Conservation (phyloP, 1,140 invertebrate genomes). For the Diorhabda carinulata region DNA sequence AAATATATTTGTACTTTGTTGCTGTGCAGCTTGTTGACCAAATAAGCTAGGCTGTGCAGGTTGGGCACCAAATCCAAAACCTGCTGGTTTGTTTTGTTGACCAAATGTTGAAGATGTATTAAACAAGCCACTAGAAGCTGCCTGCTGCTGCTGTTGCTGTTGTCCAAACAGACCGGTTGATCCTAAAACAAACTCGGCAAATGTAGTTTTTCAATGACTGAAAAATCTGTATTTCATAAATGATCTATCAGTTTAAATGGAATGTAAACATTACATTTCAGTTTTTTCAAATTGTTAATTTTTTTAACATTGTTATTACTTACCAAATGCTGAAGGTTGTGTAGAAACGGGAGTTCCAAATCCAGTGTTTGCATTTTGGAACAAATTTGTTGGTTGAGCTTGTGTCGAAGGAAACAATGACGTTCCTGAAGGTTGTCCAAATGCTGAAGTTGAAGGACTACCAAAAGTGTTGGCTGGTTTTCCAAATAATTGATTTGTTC, state of each 20-base stretch:
- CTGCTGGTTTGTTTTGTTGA: conserved; percentile 55
- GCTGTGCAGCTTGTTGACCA: conserved; percentile 25
- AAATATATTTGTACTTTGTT: conserved; percentile 41
- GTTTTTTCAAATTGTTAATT: no score
- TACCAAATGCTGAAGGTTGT: conserved; percentile 46
- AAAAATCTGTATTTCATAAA: no score
- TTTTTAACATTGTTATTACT: conserved; percentile 23
- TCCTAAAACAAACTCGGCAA: conserved; percentile 17
- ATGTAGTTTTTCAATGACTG: no score
- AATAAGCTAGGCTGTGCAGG: conserved; percentile 15
- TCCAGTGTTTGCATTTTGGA: conserved; percentile 21
- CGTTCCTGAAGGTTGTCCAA: conserved; percentile 51
- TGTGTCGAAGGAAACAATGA: conserved; percentile 25
- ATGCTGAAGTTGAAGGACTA: conserved; percentile 49
- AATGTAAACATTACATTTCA: no score
- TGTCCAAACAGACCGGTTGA: conserved; percentile 38
- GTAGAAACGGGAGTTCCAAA: conserved; percentile 28
- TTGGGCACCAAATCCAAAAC: conserved; percentile 53
- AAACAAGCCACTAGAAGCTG: conserved; percentile 53
- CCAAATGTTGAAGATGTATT: conserved; percentile 58
- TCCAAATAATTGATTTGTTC: conserved; percentile 34
- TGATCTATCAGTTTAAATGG: no score
- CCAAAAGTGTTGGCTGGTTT: conserved; percentile 33
- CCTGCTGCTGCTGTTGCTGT: conserved; percentile 46
- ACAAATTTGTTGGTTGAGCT: conserved; percentile 18